Evolutionary conservation across 2,113 vertebrate species (phyloP), one percentile per base, ranked within the genome.

Genomic region (Paedocypris sp.): DNA sequence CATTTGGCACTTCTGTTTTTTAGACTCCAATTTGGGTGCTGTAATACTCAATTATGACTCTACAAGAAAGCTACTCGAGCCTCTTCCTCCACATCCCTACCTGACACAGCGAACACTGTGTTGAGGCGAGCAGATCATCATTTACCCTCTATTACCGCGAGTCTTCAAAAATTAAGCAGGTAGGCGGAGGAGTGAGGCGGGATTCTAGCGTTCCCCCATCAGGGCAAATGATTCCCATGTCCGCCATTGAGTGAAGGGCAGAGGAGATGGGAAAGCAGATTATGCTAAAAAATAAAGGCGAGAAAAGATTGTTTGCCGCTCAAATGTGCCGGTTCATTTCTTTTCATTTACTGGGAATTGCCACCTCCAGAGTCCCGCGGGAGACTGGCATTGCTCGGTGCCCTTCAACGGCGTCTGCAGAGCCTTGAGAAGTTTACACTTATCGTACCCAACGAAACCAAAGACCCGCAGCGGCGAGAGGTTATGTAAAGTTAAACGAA

Each of bases 271-370:
- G 43, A 43, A 46, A 49, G 42, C 29, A 60, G 31, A 66, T 50
- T 66, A 56, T 54, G 57, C 10, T 45, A 28, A 65, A 58, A 41
- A 47, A 64, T 52, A 54, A 52, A 46, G 35, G 33, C 52, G 33
- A 52, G 9, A 23, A 47, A 20, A 39, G 42, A 45, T 49, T 35
- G 42, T 60, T 48, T 65, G 62, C 42, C 43, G 28, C 64, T 65
- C 56, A 45, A 56, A 56, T 43, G 42, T 47, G 13, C 18, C n/a
- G 62, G 26, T 35, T 60, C 36, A 49, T 56, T 65, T 43, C 49
- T 69, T 32, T 41, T 61, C 42, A 54, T 66, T 66, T 50, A 62
- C 43, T 68, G 43, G 25, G 25, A 56, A 49, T 43, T 56, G 23
- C 38, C 52, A n/a, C n/a, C n/a, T n/a, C 9, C 2, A 2, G 22